These are phyloP conservation scores for Halcyon senegalensis DNA, from an alignment of 2,113 vertebrate species.

Conservation along the genomic window DNA sequence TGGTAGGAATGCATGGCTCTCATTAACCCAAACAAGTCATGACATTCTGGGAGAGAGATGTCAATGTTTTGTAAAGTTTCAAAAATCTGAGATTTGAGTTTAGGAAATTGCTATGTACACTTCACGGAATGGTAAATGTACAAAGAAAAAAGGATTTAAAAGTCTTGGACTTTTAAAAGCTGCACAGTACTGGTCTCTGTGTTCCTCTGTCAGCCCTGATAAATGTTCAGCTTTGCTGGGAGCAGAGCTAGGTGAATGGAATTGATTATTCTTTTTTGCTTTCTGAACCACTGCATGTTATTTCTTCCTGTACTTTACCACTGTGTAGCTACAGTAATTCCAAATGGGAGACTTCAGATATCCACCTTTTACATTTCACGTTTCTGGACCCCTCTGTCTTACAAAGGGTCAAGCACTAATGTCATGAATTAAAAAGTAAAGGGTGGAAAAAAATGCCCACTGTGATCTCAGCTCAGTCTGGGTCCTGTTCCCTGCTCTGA, in stretches of 20 bases:
- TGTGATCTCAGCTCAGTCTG: not conserved
- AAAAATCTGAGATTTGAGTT: not conserved
- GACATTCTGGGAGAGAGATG: not conserved
- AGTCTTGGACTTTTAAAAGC: not conserved
- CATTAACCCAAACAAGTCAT: not conserved
- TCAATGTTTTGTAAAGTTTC: not conserved
- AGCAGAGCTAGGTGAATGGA: not conserved
- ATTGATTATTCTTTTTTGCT: not conserved
- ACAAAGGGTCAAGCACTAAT: not conserved
- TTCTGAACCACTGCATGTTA: rapidly evolving
- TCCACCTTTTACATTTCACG: not conserved
- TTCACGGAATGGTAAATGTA: not conserved
- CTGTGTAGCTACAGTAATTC: not conserved
- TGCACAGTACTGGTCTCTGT: not conserved
- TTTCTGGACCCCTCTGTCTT: not conserved
- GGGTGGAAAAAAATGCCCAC: rapidly evolving
- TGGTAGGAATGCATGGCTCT: not conserved
- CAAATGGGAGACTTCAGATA: not conserved
- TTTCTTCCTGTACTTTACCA: not conserved
- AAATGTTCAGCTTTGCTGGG: not conserved
- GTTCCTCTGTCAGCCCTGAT: not conserved
- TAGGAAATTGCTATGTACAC: not conserved
- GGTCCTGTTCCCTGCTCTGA: not conserved
- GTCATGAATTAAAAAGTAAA: not conserved
- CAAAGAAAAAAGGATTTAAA: not conserved